phyloP scores from a whole-genome alignment of 1,140 invertebrate species.

The Venustaconcha ellipsiformis region DNA sequence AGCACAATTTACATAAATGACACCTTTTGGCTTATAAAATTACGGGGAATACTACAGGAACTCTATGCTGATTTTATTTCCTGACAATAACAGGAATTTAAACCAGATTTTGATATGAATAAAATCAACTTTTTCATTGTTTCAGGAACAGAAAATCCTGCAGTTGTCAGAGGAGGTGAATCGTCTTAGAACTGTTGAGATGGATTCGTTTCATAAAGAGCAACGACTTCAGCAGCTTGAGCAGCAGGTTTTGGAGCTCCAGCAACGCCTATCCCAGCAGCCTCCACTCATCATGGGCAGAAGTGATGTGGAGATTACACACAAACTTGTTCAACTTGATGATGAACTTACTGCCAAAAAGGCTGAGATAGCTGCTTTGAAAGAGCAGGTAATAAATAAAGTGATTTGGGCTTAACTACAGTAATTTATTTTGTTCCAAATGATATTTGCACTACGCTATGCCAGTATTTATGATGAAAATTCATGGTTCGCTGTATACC shows the following conservation, averaged over 20 bases:
- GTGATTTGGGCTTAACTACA: no score
- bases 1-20: no score
- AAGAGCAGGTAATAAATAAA: conserved; percentile 56
- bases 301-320: conserved; percentile 48
- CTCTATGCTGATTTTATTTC: no score
- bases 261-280: conserved; percentile 31
- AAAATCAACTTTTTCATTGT: not conserved
- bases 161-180: conserved; percentile 59
- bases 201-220: conserved; percentile 60
- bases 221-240: conserved; percentile 57
- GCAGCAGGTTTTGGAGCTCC: conserved; percentile 50
- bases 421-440: no score
- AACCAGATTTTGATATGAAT: no score
- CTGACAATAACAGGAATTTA: no score
- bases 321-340: conserved; percentile 58
- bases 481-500: no score
- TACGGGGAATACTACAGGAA: no score
- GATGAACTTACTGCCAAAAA: conserved; percentile 58
- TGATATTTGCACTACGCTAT: no score
- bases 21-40: no score
- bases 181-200: conserved; percentile 52
- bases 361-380: conserved; percentile 51
- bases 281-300: conserved; percentile 43
- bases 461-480: no score
- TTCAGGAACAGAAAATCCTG: conserved; percentile 60